These are phyloP conservation scores for Strix uralensis DNA, from an alignment of 2,113 vertebrate genomes.

Conservation along the genomic window DNA sequence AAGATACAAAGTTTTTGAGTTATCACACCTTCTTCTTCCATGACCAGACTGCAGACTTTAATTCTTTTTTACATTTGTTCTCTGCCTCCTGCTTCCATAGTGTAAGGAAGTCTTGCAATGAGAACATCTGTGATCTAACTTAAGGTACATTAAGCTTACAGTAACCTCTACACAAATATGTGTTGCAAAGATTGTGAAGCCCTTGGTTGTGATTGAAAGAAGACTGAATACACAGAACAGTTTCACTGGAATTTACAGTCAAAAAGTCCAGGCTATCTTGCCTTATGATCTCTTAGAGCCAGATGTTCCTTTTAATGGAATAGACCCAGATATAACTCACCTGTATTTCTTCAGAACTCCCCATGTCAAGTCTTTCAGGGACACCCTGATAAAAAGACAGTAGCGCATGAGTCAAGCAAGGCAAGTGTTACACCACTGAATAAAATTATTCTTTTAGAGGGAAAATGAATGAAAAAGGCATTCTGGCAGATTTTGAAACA, in stretches of 20 bases:
- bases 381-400: not conserved
- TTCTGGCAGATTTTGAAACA: not conserved
- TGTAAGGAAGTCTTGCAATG: not conserved
- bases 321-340: not conserved
- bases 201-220: not conserved
- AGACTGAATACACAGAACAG: not conserved
- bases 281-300: not conserved
- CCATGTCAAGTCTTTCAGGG: constrained; percentile 35
- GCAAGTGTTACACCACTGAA: not conserved
- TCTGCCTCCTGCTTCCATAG: not conserved
- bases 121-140: not conserved
- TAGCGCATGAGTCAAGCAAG: not conserved
- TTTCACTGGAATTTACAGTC: not conserved
- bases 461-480: not conserved
- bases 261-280: not conserved
- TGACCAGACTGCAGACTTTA: not conserved
- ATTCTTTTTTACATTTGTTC: not conserved
- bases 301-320: not conserved
- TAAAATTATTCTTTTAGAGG: not conserved
- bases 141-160: not conserved
- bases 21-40: not conserved
- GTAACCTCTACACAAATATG: not conserved
- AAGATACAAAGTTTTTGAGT: not conserved
- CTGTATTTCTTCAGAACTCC: constrained; percentile 66
- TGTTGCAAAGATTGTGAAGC: not conserved